These are phyloP conservation scores for Macrotus californicus DNA, from an alignment of 2,113 vertebrate species.

Conservation along the genomic window DNA sequence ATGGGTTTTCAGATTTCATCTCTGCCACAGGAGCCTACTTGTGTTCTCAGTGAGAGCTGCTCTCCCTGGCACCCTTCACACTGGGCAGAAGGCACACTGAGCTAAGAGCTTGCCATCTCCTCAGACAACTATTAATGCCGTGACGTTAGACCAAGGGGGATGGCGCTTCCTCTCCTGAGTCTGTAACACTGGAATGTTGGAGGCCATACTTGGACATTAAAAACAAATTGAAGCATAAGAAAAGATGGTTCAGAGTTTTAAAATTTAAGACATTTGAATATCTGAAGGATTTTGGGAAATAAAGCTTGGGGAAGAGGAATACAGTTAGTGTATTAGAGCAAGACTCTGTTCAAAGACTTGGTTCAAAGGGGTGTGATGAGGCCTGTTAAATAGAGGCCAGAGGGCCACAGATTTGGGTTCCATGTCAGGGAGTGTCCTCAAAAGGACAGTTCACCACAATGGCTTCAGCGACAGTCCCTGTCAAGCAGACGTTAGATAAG, in stretches of 20 bases:
- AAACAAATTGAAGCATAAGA: conserved; percentile 35
- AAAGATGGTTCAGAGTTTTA: background rate
- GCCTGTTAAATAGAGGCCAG: background rate
- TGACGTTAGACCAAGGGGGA: background rate
- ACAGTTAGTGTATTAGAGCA: background rate
- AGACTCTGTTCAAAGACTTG: background rate
- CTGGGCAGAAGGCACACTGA: background rate
- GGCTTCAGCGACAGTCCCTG: background rate
- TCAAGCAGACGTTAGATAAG: background rate
- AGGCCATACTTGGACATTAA: background rate
- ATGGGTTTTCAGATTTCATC: conserved; percentile 14
- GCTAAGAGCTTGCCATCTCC: background rate
- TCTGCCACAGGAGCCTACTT: conserved; percentile 10
- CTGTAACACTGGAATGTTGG: background rate
- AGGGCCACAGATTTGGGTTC: background rate
- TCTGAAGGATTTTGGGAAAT: background rate
- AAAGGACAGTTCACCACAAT: background rate
- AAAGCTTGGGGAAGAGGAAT: background rate
- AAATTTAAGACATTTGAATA: background rate
- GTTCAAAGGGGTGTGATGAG: background rate
- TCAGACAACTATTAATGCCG: background rate
- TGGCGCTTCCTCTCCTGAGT: background rate
- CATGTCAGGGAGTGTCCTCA: background rate
- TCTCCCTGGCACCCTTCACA: background rate
- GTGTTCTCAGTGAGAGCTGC: conserved; percentile 17